These are phyloP conservation scores for Eilema depressum DNA, from an alignment of 2,888 invertebrate genomes.

Conservation along the genomic window DNA sequence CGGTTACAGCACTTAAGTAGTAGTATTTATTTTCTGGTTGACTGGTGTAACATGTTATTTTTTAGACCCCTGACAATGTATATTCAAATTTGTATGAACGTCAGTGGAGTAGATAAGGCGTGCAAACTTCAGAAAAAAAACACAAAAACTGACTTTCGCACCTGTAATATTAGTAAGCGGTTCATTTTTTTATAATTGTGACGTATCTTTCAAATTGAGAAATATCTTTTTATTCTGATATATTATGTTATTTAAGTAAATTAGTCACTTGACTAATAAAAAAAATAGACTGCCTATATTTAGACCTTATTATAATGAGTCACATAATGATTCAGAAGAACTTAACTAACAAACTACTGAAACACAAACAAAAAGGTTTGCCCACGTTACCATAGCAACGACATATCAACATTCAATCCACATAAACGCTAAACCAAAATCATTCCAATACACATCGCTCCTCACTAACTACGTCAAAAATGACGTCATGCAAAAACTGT, in stretches of 20 bases:
- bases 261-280: background rate
- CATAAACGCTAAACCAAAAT: constrained; percentile 16
- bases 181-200: background rate
- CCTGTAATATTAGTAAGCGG: no score
- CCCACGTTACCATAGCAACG: constrained; percentile 40
- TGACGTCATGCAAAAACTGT: constrained; percentile 21
- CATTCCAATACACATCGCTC: constrained; percentile 12
- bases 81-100: no score
- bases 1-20: no score
- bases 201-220: background rate
- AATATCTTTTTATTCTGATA: background rate
- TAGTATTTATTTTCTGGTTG: background rate
- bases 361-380: constrained; percentile 21
- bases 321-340: background rate
- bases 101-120: no score
- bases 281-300: background rate
- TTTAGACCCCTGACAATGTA: background rate
- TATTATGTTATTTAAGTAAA: background rate
- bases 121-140: no score
- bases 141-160: no score
- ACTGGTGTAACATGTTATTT: background rate
- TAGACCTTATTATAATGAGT: constrained; percentile 5
- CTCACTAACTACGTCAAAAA: constrained; percentile 16
- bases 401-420: constrained; percentile 34
- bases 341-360: background rate